Evolutionary conservation across 2,888 invertebrate species (phyloP), one percentile per base, ranked within the genome.

Genomic region (Zaprionus obscuricornis): DNA sequence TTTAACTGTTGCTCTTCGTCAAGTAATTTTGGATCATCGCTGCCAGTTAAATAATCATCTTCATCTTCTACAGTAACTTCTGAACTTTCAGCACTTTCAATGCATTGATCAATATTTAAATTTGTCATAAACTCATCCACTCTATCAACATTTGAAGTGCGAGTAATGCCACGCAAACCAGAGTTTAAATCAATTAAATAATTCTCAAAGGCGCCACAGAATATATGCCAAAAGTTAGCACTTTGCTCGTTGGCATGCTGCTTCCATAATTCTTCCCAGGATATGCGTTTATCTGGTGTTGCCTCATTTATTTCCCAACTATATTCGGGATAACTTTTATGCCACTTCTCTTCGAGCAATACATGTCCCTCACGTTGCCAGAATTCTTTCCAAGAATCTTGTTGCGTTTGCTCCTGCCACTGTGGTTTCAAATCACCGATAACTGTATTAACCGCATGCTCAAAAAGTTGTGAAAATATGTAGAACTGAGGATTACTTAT

Each of bases 331-430:
- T 96, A 95, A 81, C 93, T 94, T 46, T 92, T 92, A 37, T 95
- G 93, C 96, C 96, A 96, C 14, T 94, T 94, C 7, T 94, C 92
- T 93, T 95, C 94, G 27, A 96, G 94, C 14, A 96, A 89, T 65
- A 93, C 91, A 82, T 95, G 94, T 0, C 96, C 95, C 79, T 95
- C 92, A 26, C 91, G 76, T 6, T 91, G 88, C 94, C 94, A 94
- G 85, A 91, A 93, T 57, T 91, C 90, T 13, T 92, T 90, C 93
- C 93, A 94, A 46, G 81, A 59, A 47, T 16, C 22, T 34, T 81
- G 66, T 13, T 66, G 43, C 5, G 59, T 54, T 6, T 52, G 31
- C 1, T 63, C 42, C 54, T 43, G 36, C 62, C 58, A 76, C 36
- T 58, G 8, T 7, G 43, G 43, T 11, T 33, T 24, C 20, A 82